Evolutionary conservation across 2,113 vertebrate species (phyloP), one percentile per base, ranked within the genome.

Genomic region (Zosterops pallidus): DNA sequence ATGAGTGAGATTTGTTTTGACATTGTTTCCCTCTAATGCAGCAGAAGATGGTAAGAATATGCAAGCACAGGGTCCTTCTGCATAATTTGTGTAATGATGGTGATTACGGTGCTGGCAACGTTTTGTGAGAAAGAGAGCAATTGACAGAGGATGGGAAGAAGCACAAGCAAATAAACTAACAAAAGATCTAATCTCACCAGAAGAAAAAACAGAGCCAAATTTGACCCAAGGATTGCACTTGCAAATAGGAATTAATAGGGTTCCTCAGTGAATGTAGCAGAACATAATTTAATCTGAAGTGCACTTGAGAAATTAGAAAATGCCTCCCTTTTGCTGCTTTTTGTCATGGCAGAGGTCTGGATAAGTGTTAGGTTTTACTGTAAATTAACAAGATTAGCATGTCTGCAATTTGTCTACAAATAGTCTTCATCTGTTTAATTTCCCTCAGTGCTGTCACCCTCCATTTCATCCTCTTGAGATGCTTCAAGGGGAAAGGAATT

Each of bases 251-350:
- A 41, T 85, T 95, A 97, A 95, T 94, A 83, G 42, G 39, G 94
- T 95, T 96, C 83, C 76, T 96, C 70, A 71, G 68, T 81, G 93
- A 78, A 91, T 96, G 64, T 42, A 92, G 64, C 60, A 91, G 89
- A 87, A 80, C 80, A 68, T 95, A 95, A 97, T 97, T 98, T 94
- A 89, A 76, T 92, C 92, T 94, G 90, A 96, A 97, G 85, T 72
- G 57, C 87, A 75, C 86, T 95, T 94, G 83, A 96, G 64, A 97
- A 97, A 98, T 96, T 96, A 96, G 67, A 75, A 92, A 92, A 74
- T 92, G n/a, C 42, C 50, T 96, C 87, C 92, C 89, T 96, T 92
- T 89, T 72, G 29, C 95, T 97, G 79, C 67, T 95, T 96, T 95
- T 95, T 93, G 84, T 96, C 60, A 83, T 95, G 71, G 81, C 89